Conservation (phyloP, 2,797 vertebrate genomes). For the Artibeus jamaicensis region DNA sequence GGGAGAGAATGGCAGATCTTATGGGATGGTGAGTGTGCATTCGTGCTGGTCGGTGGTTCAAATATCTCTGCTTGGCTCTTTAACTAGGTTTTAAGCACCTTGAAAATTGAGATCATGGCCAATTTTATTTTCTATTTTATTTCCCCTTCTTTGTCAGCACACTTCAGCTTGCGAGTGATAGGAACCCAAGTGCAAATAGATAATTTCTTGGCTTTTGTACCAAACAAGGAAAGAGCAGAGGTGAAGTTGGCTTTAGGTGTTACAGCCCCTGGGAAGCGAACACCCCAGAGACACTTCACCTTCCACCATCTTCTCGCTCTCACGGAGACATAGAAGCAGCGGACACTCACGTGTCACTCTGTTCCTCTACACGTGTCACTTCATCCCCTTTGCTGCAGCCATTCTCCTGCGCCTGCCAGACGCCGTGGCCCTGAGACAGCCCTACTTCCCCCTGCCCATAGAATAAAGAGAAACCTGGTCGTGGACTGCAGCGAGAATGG, state of each 20-base stretch:
- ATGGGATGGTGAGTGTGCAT: not conserved
- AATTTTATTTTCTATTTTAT: not conserved
- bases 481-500: not conserved
- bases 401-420: not conserved
- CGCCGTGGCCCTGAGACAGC: not conserved
- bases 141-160: not conserved
- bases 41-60: not conserved
- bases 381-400: not conserved
- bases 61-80: not conserved
- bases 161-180: not conserved
- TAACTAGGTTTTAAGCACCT: not conserved
- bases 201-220: not conserved
- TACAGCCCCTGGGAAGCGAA: not conserved
- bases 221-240: not conserved
- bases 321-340: fast-evolving
- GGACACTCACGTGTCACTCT: fast-evolving
- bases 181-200: not conserved
- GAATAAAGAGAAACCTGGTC: not conserved
- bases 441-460: not conserved
- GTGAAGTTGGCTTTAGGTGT: not conserved
- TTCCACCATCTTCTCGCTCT: not conserved
- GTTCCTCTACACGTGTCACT: not conserved
- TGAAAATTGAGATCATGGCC: not conserved
- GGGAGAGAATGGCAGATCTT: not conserved
- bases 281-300: fast-evolving